These are phyloP conservation scores for Benitochromis conjunctus DNA, from an alignment of 2,113 vertebrate genomes.

Conservation along the genomic window DNA sequence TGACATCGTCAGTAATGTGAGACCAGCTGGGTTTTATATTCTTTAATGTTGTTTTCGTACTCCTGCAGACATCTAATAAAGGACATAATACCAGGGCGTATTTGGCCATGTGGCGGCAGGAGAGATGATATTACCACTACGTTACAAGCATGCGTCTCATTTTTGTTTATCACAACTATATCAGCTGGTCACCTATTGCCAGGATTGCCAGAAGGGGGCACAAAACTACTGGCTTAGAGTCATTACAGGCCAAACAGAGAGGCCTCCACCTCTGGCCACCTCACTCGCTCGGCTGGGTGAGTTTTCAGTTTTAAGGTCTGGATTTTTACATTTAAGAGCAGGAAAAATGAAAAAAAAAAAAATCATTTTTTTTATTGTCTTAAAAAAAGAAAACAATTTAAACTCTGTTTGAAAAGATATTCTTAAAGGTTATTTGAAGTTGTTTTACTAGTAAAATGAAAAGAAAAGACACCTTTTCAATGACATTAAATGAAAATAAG, in stretches of 20 bases:
- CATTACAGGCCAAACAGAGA: background rate
- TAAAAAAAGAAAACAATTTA: background rate
- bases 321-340: background rate
- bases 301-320: background rate
- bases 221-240: constrained; percentile 71
- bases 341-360: background rate
- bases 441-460: background rate
- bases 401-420: background rate
- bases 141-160: background rate
- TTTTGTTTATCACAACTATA: background rate
- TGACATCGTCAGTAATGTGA: background rate
- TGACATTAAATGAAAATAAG: background rate
- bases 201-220: constrained; percentile 84
- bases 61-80: background rate
- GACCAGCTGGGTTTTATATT: background rate
- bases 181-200: constrained; percentile 20
- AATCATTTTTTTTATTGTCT: accelerated
- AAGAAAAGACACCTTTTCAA: background rate
- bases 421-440: background rate
- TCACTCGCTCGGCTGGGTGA: background rate
- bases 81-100: background rate
- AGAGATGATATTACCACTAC: background rate
- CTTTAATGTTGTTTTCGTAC: background rate
- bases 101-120: background rate
- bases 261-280: constrained; percentile 3